Conservation (phyloP, 2,113 vertebrate genomes). For the Salvelinus namaycush region DNA sequence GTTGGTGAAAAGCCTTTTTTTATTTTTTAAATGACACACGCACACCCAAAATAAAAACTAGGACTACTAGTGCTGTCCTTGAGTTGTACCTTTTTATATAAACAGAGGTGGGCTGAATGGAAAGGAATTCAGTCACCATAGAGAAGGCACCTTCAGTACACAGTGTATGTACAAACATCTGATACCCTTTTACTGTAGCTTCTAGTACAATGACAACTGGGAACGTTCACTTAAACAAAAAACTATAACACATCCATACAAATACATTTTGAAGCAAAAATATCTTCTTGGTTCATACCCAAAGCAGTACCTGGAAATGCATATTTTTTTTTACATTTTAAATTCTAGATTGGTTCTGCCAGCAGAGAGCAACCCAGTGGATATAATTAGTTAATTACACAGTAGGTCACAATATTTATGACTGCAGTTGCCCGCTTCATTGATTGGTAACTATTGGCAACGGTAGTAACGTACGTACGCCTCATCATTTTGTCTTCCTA, state of each 20-base stretch:
- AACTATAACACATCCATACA: constrained; percentile 79
- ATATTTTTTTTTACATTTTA: constrained; percentile 72
- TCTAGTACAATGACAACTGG: constrained; percentile 83
- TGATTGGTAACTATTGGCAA: constrained; percentile 58
- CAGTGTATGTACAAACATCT: constrained; percentile 82
- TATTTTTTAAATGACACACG: constrained; percentile 14
- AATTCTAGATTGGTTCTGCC: constrained; percentile 90
- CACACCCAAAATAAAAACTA: constrained; percentile 26
- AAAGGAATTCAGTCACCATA: constrained; percentile 68
- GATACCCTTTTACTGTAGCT: constrained; percentile 68
- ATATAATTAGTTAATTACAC: constrained; percentile 72
- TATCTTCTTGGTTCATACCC: constrained; percentile 90
- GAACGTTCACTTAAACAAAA: constrained; percentile 93
- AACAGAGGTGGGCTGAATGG: constrained; percentile 62
- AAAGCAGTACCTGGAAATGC: constrained; percentile 95
- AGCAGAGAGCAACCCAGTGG: constrained; percentile 88
- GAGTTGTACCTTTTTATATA: constrained; percentile 68
- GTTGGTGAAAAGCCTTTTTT: constrained; percentile 56
- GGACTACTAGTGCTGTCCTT: constrained; percentile 69
- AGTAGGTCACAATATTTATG: constrained; percentile 89
- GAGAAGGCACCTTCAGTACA: constrained; percentile 87
- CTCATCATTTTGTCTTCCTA: constrained; percentile 50
- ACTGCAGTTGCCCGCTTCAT: constrained; percentile 79
- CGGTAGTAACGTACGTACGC: constrained; percentile 35
- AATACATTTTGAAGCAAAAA: constrained; percentile 94